Percentiles rank a stretch among this genome's conserved stretches.
Evolutionary conservation across 2,113 vertebrate species (phyloP).

Genomic region (Pluvialis apricaria): DNA sequence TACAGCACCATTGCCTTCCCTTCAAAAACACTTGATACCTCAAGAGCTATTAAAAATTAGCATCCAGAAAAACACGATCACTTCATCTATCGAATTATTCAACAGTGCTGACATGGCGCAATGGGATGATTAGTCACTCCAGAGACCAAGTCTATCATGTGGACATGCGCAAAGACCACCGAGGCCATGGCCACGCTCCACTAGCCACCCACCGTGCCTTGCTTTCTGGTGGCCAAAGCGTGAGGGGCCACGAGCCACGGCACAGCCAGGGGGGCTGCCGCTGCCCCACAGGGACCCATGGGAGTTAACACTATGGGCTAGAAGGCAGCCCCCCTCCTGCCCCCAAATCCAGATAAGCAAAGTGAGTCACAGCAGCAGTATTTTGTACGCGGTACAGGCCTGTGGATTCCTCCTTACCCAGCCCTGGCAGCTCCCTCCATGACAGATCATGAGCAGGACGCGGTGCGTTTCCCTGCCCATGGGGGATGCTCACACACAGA

Average conservation of each 20-base stretch:
- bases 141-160: rapidly evolving
- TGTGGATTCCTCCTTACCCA: rapidly evolving
- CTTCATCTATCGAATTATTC: neutral
- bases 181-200: rapidly evolving
- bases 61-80: neutral
- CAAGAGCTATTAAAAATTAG: neutral
- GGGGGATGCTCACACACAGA: neutral
- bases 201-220: rapidly evolving
- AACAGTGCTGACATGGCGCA: neutral
- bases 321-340: neutral
- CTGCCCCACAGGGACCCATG: rapidly evolving
- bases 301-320: rapidly evolving
- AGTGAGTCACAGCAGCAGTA: rapidly evolving
- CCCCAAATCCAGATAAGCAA: rapidly evolving
- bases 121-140: neutral
- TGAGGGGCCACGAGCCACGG: rapidly evolving
- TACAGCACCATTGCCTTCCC: neutral
- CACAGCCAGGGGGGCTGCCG: rapidly evolving
- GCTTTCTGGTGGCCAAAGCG: rapidly evolving
- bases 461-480: rapidly evolving
- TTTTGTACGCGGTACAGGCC: rapidly evolving
- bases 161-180: rapidly evolving
- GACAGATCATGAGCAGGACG: rapidly evolving
- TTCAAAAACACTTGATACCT: neutral
- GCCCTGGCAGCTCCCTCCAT: rapidly evolving